Evolutionary conservation across 2,797 vertebrate species (phyloP), one percentile per base, ranked within the genome.

Genomic region (Remorina albescens): DNA sequence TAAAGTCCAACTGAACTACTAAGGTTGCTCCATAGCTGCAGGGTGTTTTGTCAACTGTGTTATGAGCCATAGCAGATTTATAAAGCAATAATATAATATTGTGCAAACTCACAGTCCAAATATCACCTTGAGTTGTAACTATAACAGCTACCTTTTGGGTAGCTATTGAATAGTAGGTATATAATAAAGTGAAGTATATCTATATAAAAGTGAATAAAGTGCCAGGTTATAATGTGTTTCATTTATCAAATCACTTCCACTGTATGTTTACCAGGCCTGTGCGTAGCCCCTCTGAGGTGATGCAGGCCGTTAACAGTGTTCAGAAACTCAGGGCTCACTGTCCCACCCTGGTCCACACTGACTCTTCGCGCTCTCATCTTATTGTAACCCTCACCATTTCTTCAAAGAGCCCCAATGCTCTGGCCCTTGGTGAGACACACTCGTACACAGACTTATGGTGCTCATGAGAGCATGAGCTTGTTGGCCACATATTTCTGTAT

Each of bases 291-390:
- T 80, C 65, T 2, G 94, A 95, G 56, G 91, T 96, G 83, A 81
- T 96, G 90, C 86, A 88, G 74, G 77, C 96, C 1, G 86, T 97
- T 39, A 79, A 63, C 6, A 72, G 81, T 3, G 89, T 94, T 9
- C 65, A 95, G 59, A 92, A 80, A 84, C 86, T 94, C 76, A 86
- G 96, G 81, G 90, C 88, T 19, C 93, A 83, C 1, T 94, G 94
- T 36, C 93, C 96, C 74, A 96, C 96, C 0, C 75, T 94, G 5
- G 87, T 97, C 41, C 96, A 97, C 13, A 61, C 87, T 2, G 90
- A 95, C 72, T 97, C 96, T 0, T 97, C 96, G 10, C 93, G 95
- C 63, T 97, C 96, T 28, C 97, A 97, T 83, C 92, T 97, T 77
- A 87, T 97, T 0, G 84, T 97, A 42, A 96, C 93, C 0, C 81